phyloP scores from a whole-genome alignment of 2,113 vertebrate genomes.

The Planiliza haematocheilus region DNA sequence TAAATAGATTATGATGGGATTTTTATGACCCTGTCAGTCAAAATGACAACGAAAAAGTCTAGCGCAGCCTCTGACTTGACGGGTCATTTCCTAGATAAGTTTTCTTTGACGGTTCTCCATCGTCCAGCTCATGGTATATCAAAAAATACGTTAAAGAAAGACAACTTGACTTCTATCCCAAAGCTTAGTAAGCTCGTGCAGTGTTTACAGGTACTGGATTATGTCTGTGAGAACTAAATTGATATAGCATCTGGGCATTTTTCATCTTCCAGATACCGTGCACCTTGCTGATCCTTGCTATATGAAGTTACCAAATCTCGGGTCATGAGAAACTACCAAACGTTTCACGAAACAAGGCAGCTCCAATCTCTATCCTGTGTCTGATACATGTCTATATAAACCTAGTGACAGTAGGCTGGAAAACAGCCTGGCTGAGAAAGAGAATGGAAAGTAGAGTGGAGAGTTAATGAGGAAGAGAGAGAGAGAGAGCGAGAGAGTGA shows the following conservation, averaged over 20 bases:
- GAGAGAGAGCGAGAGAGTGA: slow-evolving; percentile 48
- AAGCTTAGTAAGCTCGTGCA: slow-evolving; percentile 29
- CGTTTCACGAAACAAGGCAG: slow-evolving; percentile 32
- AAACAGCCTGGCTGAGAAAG: slow-evolving; percentile 47
- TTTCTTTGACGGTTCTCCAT: slow-evolving; percentile 2
- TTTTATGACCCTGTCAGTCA: no score
- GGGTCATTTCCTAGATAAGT: slow-evolving; percentile 23
- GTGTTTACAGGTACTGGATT: slow-evolving; percentile 7
- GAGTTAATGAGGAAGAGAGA: slow-evolving; percentile 50
- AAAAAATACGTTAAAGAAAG: no score
- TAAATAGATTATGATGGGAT: no score
- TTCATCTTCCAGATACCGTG: slow-evolving; percentile 16
- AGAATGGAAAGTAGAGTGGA: slow-evolving; percentile 59
- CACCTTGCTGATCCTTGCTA: slow-evolving; percentile 1
- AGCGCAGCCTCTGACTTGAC: no score
- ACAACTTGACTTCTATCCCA: not conserved
- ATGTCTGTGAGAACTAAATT: slow-evolving; percentile 3
- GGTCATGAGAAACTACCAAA: slow-evolving; percentile 8
- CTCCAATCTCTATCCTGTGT: slow-evolving; percentile 22
- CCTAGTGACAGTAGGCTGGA: slow-evolving; percentile 59
- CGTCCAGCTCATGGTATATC: no score
- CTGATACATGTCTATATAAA: slow-evolving; percentile 62
- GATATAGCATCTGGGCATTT: not conserved
- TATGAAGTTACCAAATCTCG: not conserved
- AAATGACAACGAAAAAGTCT: no score